A percentile compares a stretch with the other conserved stretches of the same genome.
phyloP scores from a whole-genome alignment of 2,797 vertebrate genomes.

The Valencia hispanica region DNA sequence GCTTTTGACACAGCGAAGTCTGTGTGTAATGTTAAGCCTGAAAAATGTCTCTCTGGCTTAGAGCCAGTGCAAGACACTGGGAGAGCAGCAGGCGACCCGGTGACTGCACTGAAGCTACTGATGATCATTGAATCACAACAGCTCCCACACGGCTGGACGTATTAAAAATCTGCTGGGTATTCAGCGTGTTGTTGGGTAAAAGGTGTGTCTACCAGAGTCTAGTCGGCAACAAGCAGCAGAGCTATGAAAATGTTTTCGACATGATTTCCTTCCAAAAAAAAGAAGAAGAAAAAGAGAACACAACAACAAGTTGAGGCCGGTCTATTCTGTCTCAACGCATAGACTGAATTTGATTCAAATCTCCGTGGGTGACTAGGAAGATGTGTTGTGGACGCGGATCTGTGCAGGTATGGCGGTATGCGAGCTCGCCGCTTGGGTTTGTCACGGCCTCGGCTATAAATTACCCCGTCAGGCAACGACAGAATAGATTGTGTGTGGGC shows the following conservation, averaged over 20 bases:
- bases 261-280: conserved; percentile 3
- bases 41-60: conserved; percentile 5
- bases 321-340: conserved; percentile 10
- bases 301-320: conserved; percentile 30
- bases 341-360: conserved; percentile 33
- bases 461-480: neutral
- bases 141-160: neutral
- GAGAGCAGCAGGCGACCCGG: neutral
- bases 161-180: neutral
- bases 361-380: conserved; percentile 8
- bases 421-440: neutral
- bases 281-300: neutral
- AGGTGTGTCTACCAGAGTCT: neutral
- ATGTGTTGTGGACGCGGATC: neutral
- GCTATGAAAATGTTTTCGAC: conserved; percentile 14
- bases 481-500: neutral
- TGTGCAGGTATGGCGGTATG: neutral
- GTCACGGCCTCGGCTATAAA: neutral
- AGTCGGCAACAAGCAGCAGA: conserved; percentile 14
- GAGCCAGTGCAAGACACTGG: neutral
- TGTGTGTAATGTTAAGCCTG: conserved; percentile 14
- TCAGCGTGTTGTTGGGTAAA: neutral
- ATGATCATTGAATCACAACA: neutral
- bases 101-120: neutral
- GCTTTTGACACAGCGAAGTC: conserved; percentile 13